These are phyloP conservation scores for Coenonympha arcania DNA, from an alignment of 2,888 invertebrate genomes.

Conservation along the genomic window DNA sequence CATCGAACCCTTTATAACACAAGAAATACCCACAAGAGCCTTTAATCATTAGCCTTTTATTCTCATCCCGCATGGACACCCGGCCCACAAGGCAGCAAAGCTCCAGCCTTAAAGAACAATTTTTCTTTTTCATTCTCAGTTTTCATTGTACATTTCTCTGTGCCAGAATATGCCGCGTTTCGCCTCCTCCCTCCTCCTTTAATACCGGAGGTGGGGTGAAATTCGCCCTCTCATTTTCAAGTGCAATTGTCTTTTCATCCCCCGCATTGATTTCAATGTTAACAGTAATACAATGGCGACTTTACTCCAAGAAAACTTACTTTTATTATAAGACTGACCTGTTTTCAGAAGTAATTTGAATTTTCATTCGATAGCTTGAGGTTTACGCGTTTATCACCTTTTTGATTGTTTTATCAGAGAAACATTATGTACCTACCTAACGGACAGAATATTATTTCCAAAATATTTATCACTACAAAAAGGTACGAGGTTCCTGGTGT, in stretches of 20 bases:
- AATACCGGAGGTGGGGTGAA: background rate
- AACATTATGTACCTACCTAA: too few relatives aligned
- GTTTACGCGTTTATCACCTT: too few relatives aligned
- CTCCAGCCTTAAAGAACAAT: background rate
- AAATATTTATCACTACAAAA: too few relatives aligned
- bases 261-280: slow-evolving; percentile 19
- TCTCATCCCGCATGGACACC: background rate
- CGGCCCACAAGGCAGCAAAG: background rate
- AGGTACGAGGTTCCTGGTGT: too few relatives aligned
- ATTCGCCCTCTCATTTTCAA: slow-evolving; percentile 15
- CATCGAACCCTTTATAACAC: background rate
- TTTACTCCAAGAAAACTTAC: slow-evolving; percentile 1
- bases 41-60: slow-evolving; percentile 4
- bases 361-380: too few relatives aligned
- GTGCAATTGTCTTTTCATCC: slow-evolving; percentile 14
- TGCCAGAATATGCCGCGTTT: slow-evolving; percentile 6
- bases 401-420: too few relatives aligned
- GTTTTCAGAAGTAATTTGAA: background rate
- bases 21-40: background rate
- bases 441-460: too few relatives aligned
- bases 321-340: slow-evolving; percentile 1
- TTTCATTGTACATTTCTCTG: slow-evolving; percentile 15
- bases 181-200: background rate
- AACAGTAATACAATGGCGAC: slow-evolving; percentile 5
- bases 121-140: slow-evolving; percentile 2